Base-by-base conservation (phyloP, 2,797 vertebrate genomes). In the Chloroceryle amazona region DNA sequence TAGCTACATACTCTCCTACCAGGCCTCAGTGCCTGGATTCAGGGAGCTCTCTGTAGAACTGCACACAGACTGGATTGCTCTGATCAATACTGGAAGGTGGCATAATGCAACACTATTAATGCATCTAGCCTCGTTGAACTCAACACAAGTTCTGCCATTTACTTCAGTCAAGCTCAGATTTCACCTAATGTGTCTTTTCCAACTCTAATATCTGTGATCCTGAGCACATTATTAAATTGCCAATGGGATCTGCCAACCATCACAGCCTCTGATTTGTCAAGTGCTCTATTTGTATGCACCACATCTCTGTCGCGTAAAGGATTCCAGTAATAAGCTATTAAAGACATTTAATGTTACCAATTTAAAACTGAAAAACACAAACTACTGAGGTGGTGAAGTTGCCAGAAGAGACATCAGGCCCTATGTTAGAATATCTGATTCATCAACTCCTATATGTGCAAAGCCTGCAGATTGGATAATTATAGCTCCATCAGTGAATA, bases 321-420 rank as follows among this genome's bases (percentile, higher is more conserved):
- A 97, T 97, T 97, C 84, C 82, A 87, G 80, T 96, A 96, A 98
- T 95, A 96, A 97, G 92, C 92, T 95, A 96, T 96, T 96, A 96
- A 97, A 91, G 88, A 90, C 93, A 92, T 94, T 96, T 92, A 95
- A 95, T 84, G 88, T 94, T 96, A 95, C 86, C 93, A 91, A 96
- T 96, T 96, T 96, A 89, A 95, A 97, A 81, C 91, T 93, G 93
- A 93, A 97, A 97, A 95, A 72, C 93, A 95, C 80, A 94, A 97
- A 92, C 93, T 95, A 97, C 42, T 89, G 80, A 93, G 82, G 90
- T 94, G 81, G 90, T 90, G 66, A 94, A 95, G 93, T 87, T 97
- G 94, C 88, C 95, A 97, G 93, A 96, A 95, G 71, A 96, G 91
- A 89, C 85, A 97, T 93, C 90, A 89, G 80, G 54, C 20, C 75